Evolutionary conservation across 2,888 invertebrate species (phyloP).

Genomic region (Polia nebulosa): DNA sequence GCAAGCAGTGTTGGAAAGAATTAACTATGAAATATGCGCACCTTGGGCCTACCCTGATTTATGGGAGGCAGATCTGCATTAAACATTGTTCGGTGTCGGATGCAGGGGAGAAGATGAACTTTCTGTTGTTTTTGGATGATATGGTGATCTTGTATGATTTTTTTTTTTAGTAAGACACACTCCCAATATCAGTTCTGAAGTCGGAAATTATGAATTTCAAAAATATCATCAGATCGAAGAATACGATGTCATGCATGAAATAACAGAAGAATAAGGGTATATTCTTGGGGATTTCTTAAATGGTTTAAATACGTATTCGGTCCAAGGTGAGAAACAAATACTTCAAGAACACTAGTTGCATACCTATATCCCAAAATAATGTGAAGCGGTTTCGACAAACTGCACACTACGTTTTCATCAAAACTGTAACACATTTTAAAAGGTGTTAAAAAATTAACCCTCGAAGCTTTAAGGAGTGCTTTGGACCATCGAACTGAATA

Average conservation of each 20-base stretch:
- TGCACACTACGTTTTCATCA: too few species aligned
- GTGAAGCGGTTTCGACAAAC: not conserved
- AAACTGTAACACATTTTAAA: too few species aligned
- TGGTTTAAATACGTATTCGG: too few species aligned
- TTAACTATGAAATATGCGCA: conserved; percentile 91
- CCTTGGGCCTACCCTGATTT: conserved; percentile 88
- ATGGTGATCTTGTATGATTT: conserved; percentile 13
- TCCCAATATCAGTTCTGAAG: not conserved
- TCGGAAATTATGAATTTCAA: not conserved
- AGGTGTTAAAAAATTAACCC: too few species aligned
- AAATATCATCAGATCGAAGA: too few species aligned
- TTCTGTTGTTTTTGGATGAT: conserved; percentile 39
- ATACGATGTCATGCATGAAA: too few species aligned
- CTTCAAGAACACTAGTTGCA: not conserved
- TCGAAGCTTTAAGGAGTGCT: too few species aligned
- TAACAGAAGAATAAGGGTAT: too few species aligned
- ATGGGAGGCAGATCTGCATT: conserved; percentile 83
- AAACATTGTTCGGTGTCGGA: conserved; percentile 74
- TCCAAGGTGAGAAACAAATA: not conserved
- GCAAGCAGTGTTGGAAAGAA: conserved; percentile 84
- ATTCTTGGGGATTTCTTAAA: too few species aligned
- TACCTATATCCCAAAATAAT: not conserved
- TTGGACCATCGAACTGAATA: too few species aligned
- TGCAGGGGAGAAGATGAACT: conserved; percentile 61
- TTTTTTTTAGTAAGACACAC: not conserved